phyloP scores from a whole-genome alignment of 2,888 invertebrate species.

The Yponomeuta cagnagella region DNA sequence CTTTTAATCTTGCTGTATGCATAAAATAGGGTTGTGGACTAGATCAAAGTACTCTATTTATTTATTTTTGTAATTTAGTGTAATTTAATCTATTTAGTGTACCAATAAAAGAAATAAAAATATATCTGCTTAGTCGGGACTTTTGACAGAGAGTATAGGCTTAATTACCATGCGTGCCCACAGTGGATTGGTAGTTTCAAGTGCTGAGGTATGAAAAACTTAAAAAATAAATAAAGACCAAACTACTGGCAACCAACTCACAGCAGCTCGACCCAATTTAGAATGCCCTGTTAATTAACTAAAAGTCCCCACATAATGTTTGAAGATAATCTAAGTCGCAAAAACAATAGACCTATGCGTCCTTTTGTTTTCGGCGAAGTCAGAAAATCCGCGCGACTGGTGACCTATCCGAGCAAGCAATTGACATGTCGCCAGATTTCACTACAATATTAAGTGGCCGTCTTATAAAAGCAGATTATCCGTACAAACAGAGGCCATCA shows the following conservation, averaged over 20 bases:
- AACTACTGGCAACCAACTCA: neutral
- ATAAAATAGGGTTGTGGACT: too few relatives aligned
- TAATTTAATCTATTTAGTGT: too few relatives aligned
- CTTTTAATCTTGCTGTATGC: too few relatives aligned
- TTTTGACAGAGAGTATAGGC: too few relatives aligned
- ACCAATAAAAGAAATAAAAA: too few relatives aligned
- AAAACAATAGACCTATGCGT: neutral
- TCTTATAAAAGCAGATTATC: neutral
- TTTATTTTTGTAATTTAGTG: too few relatives aligned
- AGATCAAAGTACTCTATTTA: too few relatives aligned
- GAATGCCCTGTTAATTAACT: neutral
- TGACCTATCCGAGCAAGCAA: neutral
- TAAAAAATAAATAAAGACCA: neutral
- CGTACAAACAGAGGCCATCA: neutral
- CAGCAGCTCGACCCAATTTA: neutral
- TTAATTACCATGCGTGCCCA: too few relatives aligned
- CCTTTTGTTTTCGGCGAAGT: neutral
- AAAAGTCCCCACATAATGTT: neutral
- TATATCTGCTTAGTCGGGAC: too few relatives aligned
- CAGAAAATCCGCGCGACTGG: neutral
- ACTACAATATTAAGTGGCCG: neutral
- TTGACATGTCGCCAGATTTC: neutral
- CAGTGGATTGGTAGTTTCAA: too few relatives aligned
- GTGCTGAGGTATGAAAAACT: neutral
- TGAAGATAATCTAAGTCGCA: neutral